Conservation (phyloP, 2,113 vertebrate species). For the Phainopepla nitens region DNA sequence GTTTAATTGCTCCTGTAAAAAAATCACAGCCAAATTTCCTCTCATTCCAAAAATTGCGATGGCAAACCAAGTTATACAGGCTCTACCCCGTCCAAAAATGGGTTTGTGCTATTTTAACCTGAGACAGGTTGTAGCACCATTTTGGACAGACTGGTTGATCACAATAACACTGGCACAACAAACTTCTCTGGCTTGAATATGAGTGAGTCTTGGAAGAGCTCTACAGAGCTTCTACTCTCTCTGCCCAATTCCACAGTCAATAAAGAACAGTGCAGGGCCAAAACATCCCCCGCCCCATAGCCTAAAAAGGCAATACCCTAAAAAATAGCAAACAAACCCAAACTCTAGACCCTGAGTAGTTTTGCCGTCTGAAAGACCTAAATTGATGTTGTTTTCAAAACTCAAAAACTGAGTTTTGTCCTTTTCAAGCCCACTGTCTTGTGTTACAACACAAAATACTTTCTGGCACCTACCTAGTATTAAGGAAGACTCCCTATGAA, state of each 20-base stretch:
- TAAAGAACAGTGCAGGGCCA: background rate
- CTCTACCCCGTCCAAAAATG: background rate
- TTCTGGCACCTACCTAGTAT: background rate
- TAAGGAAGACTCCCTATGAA: background rate
- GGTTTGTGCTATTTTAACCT: background rate
- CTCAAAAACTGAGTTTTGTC: fast-evolving
- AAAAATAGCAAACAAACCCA: background rate
- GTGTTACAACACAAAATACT: background rate
- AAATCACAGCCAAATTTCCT: background rate
- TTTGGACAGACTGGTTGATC: background rate
- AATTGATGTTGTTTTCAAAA: background rate
- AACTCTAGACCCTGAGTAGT: background rate
- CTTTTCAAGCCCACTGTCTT: background rate
- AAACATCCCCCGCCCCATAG: background rate
- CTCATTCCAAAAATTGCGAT: background rate
- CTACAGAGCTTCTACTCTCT: background rate
- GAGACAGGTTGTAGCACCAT: background rate
- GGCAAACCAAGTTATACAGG: background rate
- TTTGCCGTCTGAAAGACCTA: background rate
- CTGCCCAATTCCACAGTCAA: background rate
- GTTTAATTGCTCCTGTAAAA: background rate
- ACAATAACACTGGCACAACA: background rate
- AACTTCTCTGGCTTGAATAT: background rate
- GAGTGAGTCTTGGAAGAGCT: background rate
- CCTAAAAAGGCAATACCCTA: background rate